Conservation (phyloP, 2,888 invertebrate genomes). For the Mayetiola destructor region DNA sequence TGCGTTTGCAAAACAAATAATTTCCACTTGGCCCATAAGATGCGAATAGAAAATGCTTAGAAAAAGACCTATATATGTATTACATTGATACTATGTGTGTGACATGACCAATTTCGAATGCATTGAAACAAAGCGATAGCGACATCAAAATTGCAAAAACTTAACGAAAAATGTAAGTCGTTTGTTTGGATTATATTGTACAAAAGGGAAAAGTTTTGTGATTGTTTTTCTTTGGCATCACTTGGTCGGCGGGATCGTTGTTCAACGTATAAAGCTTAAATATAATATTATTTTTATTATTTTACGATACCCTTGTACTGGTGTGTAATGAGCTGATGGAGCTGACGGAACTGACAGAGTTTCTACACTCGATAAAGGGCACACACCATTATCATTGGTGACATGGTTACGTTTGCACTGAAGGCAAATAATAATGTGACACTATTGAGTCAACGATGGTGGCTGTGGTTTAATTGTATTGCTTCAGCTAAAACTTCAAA, state of each 20-base stretch:
- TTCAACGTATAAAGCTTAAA: background rate
- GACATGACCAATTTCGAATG: conserved; percentile 12
- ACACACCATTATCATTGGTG: too few relatives aligned
- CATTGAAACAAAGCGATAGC: background rate
- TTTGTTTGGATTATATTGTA: conserved; percentile 8
- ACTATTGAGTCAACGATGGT: too few relatives aligned
- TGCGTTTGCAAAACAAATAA: too few relatives aligned
- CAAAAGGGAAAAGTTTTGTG: conserved; percentile 11
- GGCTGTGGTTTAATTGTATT: conserved; percentile 5
- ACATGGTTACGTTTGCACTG: too few relatives aligned
- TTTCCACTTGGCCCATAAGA: too few relatives aligned
- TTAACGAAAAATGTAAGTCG: conserved; percentile 3
- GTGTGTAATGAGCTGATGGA: too few relatives aligned
- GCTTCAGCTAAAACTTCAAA: too few relatives aligned
- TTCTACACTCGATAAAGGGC: too few relatives aligned
- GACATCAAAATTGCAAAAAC: background rate
- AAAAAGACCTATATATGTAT: too few relatives aligned
- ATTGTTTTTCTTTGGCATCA: background rate
- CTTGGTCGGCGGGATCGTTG: background rate
- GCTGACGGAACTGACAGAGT: too few relatives aligned
- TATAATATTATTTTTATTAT: conserved; percentile 8
- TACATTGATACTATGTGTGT: background rate
- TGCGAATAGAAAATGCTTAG: too few relatives aligned
- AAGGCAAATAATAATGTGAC: too few relatives aligned
- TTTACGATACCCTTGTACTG: conserved; percentile 6